A percentile compares a stretch with the other conserved stretches of the same genome.
Evolutionary conservation across 2,797 vertebrate species (phyloP).

Genomic region (Mormyrops boulengeri): DNA sequence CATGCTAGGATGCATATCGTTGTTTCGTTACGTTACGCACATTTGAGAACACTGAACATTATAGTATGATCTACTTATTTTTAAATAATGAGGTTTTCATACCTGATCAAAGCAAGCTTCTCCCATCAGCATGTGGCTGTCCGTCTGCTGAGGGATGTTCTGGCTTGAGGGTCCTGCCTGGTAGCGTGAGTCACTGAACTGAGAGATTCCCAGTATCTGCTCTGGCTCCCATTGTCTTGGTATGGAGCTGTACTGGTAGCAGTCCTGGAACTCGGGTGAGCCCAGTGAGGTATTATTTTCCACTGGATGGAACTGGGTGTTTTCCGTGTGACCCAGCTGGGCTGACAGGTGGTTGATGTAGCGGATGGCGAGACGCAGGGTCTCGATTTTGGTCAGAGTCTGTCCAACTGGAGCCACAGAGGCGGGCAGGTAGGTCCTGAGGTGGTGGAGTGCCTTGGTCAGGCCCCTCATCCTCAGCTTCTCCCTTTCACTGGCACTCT

Average conservation of each 20-base stretch:
- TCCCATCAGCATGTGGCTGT: not conserved
- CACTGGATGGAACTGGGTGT: constrained; percentile 25
- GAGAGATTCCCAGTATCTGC: not conserved
- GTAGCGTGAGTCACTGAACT: not conserved
- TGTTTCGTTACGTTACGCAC: not conserved
- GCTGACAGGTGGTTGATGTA: constrained; percentile 30
- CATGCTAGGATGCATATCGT: not conserved
- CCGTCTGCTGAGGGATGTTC: not conserved
- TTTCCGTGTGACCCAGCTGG: constrained; percentile 49
- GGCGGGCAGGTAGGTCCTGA: constrained; percentile 43
- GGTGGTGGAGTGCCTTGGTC: constrained; percentile 34
- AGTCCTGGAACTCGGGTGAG: not conserved
- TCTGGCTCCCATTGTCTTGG: not conserved
- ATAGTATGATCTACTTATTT: not conserved
- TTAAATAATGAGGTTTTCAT: not conserved
- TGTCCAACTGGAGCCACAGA: constrained; percentile 45
- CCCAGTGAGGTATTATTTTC: not conserved
- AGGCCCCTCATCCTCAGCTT: constrained; percentile 44
- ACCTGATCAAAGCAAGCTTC: not conserved
- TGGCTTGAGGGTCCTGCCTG: not conserved
- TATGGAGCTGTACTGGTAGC: constrained; percentile 5
- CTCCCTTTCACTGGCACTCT: constrained; percentile 33
- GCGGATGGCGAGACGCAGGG: constrained; percentile 37
- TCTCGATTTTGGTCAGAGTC: constrained; percentile 53
- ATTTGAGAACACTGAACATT: not conserved